A percentile compares a stretch with the other conserved stretches of the same genome.
Evolutionary conservation across 2,113 vertebrate genomes (phyloP).

Genomic region (Cryptomyrus ogoouensis): DNA sequence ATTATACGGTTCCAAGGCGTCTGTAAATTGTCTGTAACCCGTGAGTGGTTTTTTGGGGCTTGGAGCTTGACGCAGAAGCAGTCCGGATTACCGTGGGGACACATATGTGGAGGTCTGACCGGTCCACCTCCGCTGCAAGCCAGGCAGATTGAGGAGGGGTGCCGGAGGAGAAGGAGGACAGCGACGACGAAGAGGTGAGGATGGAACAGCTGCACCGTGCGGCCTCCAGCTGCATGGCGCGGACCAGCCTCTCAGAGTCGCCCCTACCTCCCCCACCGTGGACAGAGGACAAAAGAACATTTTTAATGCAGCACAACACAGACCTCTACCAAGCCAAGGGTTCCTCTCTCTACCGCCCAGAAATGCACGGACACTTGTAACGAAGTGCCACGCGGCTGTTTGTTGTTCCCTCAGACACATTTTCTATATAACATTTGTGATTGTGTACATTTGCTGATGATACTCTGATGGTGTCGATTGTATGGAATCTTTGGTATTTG

Average conservation of each 20-base stretch:
- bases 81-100: constrained; percentile 18
- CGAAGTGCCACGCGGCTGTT: constrained; percentile 40
- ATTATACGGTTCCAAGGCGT: constrained; percentile 39
- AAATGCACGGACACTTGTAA: constrained; percentile 39
- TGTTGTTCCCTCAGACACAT: constrained; percentile 51
- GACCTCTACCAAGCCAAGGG: constrained; percentile 43
- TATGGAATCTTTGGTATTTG: constrained; percentile 62
- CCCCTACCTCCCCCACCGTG: constrained; percentile 29
- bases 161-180: constrained; percentile 26
- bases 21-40: constrained; percentile 40
- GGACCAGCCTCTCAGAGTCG: constrained; percentile 30
- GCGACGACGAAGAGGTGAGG: constrained; percentile 23
- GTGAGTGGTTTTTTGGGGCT: constrained; percentile 45
- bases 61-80: constrained; percentile 42
- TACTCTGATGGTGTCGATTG: constrained; percentile 57
- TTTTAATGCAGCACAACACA: constrained; percentile 41
- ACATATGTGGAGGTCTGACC: constrained; percentile 26
- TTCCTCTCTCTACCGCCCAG: constrained; percentile 44
- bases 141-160: constrained; percentile 19
- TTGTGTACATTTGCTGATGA: constrained; percentile 61
- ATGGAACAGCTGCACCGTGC: constrained; percentile 36
- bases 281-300: constrained; percentile 24
- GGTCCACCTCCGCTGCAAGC: constrained; percentile 20
- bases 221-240: not conserved
- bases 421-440: constrained; percentile 67